These are phyloP conservation scores for Fregetta grallaria DNA, from an alignment of 2,113 vertebrate species.

Conservation along the genomic window DNA sequence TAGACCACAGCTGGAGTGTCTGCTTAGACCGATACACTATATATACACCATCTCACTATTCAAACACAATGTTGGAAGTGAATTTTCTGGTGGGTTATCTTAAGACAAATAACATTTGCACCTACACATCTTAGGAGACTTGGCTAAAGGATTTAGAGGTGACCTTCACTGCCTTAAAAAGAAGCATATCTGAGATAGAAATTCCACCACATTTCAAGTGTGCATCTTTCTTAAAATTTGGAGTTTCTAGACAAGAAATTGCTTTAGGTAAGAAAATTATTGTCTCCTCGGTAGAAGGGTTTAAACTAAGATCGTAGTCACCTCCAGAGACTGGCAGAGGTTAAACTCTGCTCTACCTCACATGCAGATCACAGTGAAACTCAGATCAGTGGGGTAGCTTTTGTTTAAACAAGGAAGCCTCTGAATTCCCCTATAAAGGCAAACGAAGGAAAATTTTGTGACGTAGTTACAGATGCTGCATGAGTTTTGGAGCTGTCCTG, in stretches of 20 bases:
- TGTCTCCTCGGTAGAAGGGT: not conserved
- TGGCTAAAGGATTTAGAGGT: not conserved
- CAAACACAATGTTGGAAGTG: not conserved
- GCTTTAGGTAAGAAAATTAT: not conserved
- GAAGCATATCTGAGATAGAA: not conserved
- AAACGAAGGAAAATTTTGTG: not conserved
- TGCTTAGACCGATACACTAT: not conserved
- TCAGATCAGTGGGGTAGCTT: not conserved
- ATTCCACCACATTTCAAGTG: not conserved
- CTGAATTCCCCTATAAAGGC: not conserved
- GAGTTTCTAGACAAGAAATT: not conserved
- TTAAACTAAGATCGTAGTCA: not conserved
- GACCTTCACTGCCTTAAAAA: not conserved
- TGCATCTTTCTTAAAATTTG: not conserved
- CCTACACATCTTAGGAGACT: not conserved
- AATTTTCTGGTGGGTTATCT: not conserved
- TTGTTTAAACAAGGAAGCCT: not conserved
- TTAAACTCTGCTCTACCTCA: not conserved
- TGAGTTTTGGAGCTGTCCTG: not conserved
- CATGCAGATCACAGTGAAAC: not conserved
- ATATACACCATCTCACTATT: not conserved
- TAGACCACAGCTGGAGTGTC: not conserved
- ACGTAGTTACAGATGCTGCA: not conserved
- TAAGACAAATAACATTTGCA: not conserved
- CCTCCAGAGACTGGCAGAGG: not conserved